phyloP scores from a whole-genome alignment of 2,113 vertebrate species.

The Perccottus glenii region DNA sequence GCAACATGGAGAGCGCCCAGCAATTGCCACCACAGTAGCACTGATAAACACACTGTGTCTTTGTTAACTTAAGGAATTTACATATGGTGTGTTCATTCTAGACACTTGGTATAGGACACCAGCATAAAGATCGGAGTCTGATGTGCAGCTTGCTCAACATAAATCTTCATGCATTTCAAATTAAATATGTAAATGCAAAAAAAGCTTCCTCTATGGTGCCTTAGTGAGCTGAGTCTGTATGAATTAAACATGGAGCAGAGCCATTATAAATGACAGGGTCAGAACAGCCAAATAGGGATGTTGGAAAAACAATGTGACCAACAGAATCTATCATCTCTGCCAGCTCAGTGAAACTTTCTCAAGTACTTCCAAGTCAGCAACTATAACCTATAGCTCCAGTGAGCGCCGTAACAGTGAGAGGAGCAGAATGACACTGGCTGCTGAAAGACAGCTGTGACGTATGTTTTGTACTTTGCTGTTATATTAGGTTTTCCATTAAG shows the following conservation, averaged over 20 bases:
- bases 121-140: constrained; percentile 39
- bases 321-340: constrained; percentile 58
- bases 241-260: constrained; percentile 58
- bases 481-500: constrained; percentile 20
- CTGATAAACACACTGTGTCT: constrained; percentile 30
- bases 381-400: constrained; percentile 15
- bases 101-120: constrained; percentile 15
- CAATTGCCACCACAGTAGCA: constrained; percentile 22
- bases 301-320: constrained; percentile 62
- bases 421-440: constrained; percentile 19
- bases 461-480: constrained; percentile 12
- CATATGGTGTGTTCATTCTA: constrained; percentile 11
- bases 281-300: constrained; percentile 57
- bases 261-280: constrained; percentile 64
- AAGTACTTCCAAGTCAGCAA: constrained; percentile 49
- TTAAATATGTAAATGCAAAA: constrained; percentile 55
- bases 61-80: constrained; percentile 20
- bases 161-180: constrained; percentile 39
- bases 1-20: constrained; percentile 46
- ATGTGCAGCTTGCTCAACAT: constrained; percentile 38
- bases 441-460: constrained; percentile 8
- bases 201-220: constrained; percentile 51
- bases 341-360: constrained; percentile 52
- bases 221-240: constrained; percentile 29
- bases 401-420: constrained; percentile 1